Evolutionary conservation across 2,113 vertebrate genomes (phyloP).

Genomic region (Pachyramphus minor): DNA sequence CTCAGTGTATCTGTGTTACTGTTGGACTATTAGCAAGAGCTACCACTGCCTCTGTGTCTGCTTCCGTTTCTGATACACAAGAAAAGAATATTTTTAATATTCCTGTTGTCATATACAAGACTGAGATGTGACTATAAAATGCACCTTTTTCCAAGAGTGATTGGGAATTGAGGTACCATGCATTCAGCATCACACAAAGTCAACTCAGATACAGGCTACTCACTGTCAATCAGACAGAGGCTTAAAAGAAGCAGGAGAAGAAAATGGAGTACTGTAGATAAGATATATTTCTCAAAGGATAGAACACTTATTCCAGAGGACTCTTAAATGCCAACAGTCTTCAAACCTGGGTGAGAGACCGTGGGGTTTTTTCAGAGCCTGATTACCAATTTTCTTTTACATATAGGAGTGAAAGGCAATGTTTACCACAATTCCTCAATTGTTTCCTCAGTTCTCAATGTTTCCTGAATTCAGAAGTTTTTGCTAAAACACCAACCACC

Average conservation of each 20-base stretch:
- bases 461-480: background rate
- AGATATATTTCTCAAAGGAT: background rate
- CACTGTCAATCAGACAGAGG: background rate
- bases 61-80: background rate
- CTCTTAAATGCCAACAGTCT: background rate
- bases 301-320: background rate
- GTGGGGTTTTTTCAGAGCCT: background rate
- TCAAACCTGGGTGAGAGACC: background rate
- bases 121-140: background rate
- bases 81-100: slow-evolving; percentile 9
- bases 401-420: background rate
- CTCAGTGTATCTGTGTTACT: background rate
- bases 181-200: background rate
- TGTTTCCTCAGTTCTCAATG: background rate
- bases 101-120: background rate
- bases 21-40: background rate
- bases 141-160: background rate
- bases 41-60: background rate
- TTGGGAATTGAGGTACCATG: background rate
- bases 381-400: background rate
- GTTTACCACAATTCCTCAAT: background rate
- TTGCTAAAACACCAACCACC: background rate
- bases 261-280: background rate
- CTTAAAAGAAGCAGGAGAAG: background rate
- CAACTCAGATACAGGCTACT: background rate